A percentile compares a stretch with the other conserved stretches of the same genome.
phyloP scores from a whole-genome alignment of 1,140 invertebrate genomes.

The Meloidogyne hapla region DNA sequence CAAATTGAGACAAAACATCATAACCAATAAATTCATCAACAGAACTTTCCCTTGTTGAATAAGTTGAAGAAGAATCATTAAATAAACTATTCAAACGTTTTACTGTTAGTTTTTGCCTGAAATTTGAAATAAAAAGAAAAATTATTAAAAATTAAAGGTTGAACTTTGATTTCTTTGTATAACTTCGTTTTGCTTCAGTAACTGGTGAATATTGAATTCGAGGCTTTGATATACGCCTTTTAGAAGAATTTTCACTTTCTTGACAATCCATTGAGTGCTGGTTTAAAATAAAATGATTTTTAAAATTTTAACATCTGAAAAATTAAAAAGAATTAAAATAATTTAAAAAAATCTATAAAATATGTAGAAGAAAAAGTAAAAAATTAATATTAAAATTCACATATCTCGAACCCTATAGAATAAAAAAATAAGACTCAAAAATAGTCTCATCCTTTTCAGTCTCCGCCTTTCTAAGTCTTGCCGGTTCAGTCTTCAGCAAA shows the following conservation, averaged over 20 bases:
- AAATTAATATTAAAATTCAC: too few relatives aligned
- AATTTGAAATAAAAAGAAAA: background rate
- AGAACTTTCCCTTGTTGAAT: constrained; percentile 2
- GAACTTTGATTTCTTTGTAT: background rate
- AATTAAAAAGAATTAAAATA: too few relatives aligned
- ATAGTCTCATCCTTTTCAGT: too few relatives aligned
- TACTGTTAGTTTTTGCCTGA: background rate
- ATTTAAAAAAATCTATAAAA: too few relatives aligned
- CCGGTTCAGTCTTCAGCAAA: too few relatives aligned
- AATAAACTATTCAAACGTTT: background rate
- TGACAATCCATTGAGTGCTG: background rate
- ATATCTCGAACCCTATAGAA: too few relatives aligned
- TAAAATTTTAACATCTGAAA: too few relatives aligned
- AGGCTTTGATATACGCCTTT: constrained; percentile 14
- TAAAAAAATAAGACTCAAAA: too few relatives aligned
- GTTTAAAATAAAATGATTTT: too few relatives aligned
- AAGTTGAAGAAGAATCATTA: background rate
- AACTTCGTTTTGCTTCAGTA: background rate
- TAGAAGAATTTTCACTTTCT: constrained; percentile 11
- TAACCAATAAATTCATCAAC: background rate
- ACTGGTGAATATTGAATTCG: constrained; percentile 11
- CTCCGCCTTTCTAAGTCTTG: too few relatives aligned
- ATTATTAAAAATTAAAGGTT: background rate
- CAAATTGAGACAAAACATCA: constrained; percentile 11
- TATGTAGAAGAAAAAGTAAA: too few relatives aligned